Evolutionary conservation across 2,797 vertebrate species (phyloP).

Genomic region (Schizopygopsis malacanthus): DNA sequence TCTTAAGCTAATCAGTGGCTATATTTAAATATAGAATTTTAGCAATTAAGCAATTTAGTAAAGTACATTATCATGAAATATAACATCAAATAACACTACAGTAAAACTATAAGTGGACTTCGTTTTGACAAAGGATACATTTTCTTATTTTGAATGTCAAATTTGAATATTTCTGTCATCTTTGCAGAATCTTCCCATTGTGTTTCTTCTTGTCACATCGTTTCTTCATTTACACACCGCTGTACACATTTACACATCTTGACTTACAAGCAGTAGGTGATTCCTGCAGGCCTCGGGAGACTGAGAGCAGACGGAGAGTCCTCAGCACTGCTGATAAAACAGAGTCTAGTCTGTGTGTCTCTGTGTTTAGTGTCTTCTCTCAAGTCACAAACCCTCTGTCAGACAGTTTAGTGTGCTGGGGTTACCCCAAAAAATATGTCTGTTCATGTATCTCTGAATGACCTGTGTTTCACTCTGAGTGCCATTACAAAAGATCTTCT

Average conservation of each 20-base stretch:
- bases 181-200: background rate
- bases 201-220: background rate
- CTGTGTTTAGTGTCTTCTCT: slow-evolving; percentile 55
- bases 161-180: background rate
- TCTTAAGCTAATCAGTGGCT: background rate
- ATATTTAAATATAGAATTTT: background rate
- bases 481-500: too few relatives aligned
- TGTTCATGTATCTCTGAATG: background rate
- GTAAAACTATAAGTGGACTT: background rate
- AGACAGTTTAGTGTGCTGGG: background rate
- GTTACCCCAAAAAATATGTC: background rate
- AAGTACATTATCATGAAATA: background rate
- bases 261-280: background rate
- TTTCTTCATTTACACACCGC: background rate
- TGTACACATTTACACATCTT: background rate
- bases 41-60: background rate
- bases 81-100: background rate
- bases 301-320: slow-evolving; percentile 43
- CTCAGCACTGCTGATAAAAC: slow-evolving; percentile 54
- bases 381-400: slow-evolving; percentile 27
- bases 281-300: background rate
- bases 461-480: background rate
- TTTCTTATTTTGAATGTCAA: background rate
- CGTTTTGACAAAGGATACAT: background rate
- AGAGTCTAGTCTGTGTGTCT: slow-evolving; percentile 32